A percentile compares a stretch with the other conserved stretches of the same genome.
These are phyloP conservation scores for Phaedon cochleariae DNA, from an alignment of 2,888 invertebrate species.

Conservation along the genomic window DNA sequence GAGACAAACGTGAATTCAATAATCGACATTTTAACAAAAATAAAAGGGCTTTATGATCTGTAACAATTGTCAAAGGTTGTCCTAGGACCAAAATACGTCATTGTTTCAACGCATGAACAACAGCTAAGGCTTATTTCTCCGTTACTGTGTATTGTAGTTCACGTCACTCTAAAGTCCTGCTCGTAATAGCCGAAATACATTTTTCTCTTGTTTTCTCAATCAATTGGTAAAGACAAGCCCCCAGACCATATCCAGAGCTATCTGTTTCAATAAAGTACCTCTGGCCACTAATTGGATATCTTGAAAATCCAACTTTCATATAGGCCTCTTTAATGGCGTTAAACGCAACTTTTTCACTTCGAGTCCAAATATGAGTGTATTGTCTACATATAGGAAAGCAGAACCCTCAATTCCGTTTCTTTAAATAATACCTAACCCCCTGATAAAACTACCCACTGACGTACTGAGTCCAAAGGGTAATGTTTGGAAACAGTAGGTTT, in stretches of 20 bases:
- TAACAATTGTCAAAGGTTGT: slow-evolving; percentile 7
- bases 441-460: not conserved
- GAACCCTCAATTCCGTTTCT: not conserved
- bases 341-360: slow-evolving; percentile 10
- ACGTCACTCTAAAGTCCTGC: slow-evolving; percentile 3
- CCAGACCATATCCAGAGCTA: slow-evolving; percentile 18
- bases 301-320: not conserved
- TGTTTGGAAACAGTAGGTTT: not conserved
- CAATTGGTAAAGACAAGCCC: slow-evolving; percentile 21
- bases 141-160: slow-evolving; percentile 19
- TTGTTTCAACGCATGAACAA: slow-evolving; percentile 9
- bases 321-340: slow-evolving; percentile 10
- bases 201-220: not conserved
- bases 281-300: slow-evolving; percentile 5
- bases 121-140: slow-evolving; percentile 18
- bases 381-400: not conserved
- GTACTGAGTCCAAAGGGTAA: not conserved
- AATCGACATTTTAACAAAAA: slow-evolving; percentile 18
- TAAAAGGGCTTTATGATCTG: slow-evolving; percentile 20
- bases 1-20: slow-evolving; percentile 6
- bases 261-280: slow-evolving; percentile 18
- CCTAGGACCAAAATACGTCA: slow-evolving; percentile 20
- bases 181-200: slow-evolving; percentile 9
- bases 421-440: not conserved
- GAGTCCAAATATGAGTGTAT: slow-evolving; percentile 17